These are phyloP conservation scores for Terrapene triunguis DNA, from an alignment of 2,113 vertebrate species.

Conservation along the genomic window DNA sequence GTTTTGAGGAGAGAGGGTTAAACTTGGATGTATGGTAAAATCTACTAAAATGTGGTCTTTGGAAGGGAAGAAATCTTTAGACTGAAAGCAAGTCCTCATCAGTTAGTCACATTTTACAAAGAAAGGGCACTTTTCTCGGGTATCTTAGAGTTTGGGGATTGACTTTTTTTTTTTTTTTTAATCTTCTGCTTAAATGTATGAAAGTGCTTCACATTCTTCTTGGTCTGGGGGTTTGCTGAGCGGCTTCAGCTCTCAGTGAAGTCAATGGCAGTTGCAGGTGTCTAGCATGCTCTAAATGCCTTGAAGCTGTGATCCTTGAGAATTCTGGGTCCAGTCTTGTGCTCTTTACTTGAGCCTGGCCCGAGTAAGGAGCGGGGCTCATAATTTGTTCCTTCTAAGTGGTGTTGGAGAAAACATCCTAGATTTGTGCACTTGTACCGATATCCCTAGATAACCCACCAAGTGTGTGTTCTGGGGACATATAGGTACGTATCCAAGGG, in stretches of 20 bases:
- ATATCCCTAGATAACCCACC: not conserved
- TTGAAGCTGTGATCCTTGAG: not conserved
- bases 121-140: fast-evolving
- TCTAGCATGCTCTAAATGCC: not conserved
- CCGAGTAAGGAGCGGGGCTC: not conserved
- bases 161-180: not conserved
- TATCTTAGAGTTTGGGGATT: fast-evolving
- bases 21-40: not conserved
- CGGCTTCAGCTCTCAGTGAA: not conserved
- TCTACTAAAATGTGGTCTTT: not conserved
- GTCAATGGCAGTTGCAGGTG: not conserved
- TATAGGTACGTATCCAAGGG: not conserved
- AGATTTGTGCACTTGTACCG: not conserved
- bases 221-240: not conserved
- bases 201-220: fast-evolving
- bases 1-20: not conserved
- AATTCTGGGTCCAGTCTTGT: not conserved
- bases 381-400: not conserved
- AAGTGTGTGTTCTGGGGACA: not conserved
- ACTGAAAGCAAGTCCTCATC: too few species aligned
- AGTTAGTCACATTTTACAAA: not conserved
- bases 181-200: not conserved
- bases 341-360: not conserved
- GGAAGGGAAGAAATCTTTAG: not conserved
- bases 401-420: not conserved